A percentile compares a stretch with the other conserved stretches of the same genome.
These are phyloP conservation scores for Sarcoramphus papa DNA, from an alignment of 2,797 vertebrate genomes.

Conservation along the genomic window DNA sequence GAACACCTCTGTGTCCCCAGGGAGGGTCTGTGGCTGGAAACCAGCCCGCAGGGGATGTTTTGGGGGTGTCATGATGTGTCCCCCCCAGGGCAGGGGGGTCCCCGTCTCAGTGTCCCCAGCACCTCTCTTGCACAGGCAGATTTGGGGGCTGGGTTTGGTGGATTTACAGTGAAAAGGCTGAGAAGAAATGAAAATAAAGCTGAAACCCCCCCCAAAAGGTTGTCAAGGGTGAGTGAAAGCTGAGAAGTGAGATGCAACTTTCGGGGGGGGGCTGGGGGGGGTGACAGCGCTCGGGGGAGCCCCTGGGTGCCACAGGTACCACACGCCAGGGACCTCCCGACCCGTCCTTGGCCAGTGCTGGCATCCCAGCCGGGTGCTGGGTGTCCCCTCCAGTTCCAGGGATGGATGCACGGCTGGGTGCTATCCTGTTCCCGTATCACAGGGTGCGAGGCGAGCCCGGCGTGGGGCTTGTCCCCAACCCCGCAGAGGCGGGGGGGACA, in stretches of 20 bases:
- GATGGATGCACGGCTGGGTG: not conserved
- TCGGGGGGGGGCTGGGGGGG: not conserved
- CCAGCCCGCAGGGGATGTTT: not conserved
- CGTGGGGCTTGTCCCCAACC: accelerated
- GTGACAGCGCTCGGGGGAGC: not conserved
- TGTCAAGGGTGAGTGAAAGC: not conserved
- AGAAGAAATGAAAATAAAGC: not conserved
- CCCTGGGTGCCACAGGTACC: not conserved
- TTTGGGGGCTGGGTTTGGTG: not conserved
- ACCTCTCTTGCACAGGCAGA: no score
- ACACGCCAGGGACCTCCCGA: not conserved
- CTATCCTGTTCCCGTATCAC: accelerated
- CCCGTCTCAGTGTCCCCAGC: not conserved
- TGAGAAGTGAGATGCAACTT: not conserved
- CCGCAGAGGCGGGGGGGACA: accelerated
- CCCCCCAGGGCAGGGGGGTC: no score
- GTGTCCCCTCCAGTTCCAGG: accelerated
- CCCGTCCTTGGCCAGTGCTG: not conserved
- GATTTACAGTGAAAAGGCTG: not conserved
- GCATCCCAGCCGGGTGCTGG: not conserved
- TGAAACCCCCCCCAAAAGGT: not conserved
- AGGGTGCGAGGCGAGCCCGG: accelerated
- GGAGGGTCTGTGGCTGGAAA: not conserved
- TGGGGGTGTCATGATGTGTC: not conserved
- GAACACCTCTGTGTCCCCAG: not conserved